Evolutionary conservation across 2,797 vertebrate species (phyloP), one percentile per base, ranked within the genome.

Genomic region (Schizopygopsis pylzovi): DNA sequence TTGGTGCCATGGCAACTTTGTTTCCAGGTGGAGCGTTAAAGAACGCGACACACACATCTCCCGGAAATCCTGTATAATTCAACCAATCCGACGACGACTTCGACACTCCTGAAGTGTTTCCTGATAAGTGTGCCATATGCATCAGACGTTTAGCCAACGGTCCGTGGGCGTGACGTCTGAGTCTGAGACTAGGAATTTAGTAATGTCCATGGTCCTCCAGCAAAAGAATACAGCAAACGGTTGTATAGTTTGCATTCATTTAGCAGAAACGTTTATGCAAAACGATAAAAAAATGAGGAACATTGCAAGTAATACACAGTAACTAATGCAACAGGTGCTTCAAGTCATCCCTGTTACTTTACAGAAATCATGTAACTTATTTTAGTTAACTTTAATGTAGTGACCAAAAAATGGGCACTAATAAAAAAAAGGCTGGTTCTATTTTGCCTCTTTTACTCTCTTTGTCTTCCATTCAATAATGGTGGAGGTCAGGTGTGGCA

Each of bases 401-500:
- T 43, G 8, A 61, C 41, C 65, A 79, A 41, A 59, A 54, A 56
- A 47, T 39, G 47, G 20, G 13, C 4, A 61, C 22, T 25, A 49
- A 63, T 13, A 28, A 33, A 82, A 33, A 82, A 43, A 59, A 78
- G 63, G 47, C 22, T 39, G 10, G 20, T 39, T 41, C 77, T 72
- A 47, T 43, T 80, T 70, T 76, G 59, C 39, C 39, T 41, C 41
- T 75, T 83, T 83, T 78, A 63, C 28, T 56, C 56, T 68, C 45
- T 82, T 71, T 87, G 61, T 87, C 39, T 68, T 82, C 52, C 41
- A 70, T 77, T 68, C 18, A 10, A 10, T 25, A 59, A 25, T 71
- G 47, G 80, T 78, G 80, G 61, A 86, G 61, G 72, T 86, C 61
- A 82, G 85, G 12, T 15, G 61, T 56, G 61, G 22, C 43, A 72